Percentiles rank a stretch among this genome's conserved stretches.
Conservation (phyloP, 2,113 vertebrate species). For the Aythya baeri region DNA sequence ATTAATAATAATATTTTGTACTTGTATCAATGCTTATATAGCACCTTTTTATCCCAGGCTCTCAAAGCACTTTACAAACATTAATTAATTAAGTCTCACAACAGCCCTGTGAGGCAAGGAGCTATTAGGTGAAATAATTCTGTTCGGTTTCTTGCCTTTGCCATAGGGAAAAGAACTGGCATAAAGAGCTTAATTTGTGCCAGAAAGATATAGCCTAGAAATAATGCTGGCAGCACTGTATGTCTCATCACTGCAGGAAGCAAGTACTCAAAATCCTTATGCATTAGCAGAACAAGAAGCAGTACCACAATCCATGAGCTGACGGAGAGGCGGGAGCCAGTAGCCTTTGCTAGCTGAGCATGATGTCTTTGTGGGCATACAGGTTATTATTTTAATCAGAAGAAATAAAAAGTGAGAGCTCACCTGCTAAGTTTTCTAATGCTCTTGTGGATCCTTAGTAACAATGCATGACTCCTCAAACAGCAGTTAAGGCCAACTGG, state of each 20-base stretch:
- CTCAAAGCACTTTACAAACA: constrained; percentile 64
- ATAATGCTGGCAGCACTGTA: constrained; percentile 15
- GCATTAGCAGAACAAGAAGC: constrained; percentile 17
- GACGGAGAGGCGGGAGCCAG: background rate
- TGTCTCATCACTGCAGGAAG: constrained; percentile 51
- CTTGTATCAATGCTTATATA: constrained; percentile 35
- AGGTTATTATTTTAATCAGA: constrained; percentile 10
- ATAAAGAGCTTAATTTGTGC: constrained; percentile 46
- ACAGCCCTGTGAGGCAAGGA: constrained; percentile 56
- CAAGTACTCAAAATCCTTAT: constrained; percentile 14
- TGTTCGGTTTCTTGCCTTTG: constrained; percentile 57
- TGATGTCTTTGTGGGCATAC: background rate
- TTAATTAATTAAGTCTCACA: constrained; percentile 74
- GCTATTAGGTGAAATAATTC: constrained; percentile 71
- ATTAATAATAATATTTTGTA: constrained; percentile 48
- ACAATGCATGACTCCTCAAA: constrained; percentile 37
- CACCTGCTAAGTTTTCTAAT: constrained; percentile 38
- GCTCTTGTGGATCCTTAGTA: constrained; percentile 9
- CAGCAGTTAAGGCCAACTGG: constrained; percentile 1
- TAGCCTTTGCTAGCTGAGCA: background rate
- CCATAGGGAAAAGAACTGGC: constrained; percentile 6
- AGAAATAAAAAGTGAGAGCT: constrained; percentile 44
- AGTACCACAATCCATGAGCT: background rate
- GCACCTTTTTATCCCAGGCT: constrained; percentile 50
- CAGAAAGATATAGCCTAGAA: constrained; percentile 45